Conservation (phyloP, 2,113 vertebrate genomes). For the Trogon melanurus region DNA sequence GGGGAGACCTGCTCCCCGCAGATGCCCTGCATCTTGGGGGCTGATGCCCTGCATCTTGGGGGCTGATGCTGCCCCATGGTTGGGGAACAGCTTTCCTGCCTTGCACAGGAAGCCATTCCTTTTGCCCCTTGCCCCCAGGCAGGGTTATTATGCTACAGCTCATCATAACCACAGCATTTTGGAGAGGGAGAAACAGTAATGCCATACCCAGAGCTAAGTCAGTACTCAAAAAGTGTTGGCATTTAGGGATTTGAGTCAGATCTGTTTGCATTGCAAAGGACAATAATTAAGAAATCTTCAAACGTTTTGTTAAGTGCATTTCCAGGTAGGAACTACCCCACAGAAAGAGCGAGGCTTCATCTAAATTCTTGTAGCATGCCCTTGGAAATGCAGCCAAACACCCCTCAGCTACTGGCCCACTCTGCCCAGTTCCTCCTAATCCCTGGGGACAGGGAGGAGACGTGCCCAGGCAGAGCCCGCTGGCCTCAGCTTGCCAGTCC, state of each 20-base stretch:
- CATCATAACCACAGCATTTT: not conserved
- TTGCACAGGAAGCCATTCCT: not conserved
- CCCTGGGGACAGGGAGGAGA: not conserved
- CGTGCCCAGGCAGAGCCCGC: rapidly evolving
- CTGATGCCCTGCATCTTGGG: not conserved
- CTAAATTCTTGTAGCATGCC: not conserved
- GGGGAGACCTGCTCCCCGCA: not conserved
- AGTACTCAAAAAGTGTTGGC: not conserved
- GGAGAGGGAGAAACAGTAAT: not conserved
- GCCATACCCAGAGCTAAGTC: not conserved
- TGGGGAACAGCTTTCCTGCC: not conserved
- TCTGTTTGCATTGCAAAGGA: not conserved
- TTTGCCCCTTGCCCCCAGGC: not conserved
- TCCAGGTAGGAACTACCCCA: not conserved
- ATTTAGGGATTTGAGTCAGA: not conserved
- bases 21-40: not conserved
- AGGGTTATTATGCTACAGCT: not conserved
- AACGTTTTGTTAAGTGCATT: not conserved
- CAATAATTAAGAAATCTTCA: not conserved
- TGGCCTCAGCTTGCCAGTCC: not conserved
- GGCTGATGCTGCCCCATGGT: not conserved
- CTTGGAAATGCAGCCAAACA: not conserved
- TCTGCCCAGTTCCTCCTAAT: not conserved
- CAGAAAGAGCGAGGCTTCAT: not conserved
- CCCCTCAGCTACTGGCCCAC: not conserved